phyloP scores from a whole-genome alignment of 2,888 invertebrate genomes.

The Drosophila yooni region DNA sequence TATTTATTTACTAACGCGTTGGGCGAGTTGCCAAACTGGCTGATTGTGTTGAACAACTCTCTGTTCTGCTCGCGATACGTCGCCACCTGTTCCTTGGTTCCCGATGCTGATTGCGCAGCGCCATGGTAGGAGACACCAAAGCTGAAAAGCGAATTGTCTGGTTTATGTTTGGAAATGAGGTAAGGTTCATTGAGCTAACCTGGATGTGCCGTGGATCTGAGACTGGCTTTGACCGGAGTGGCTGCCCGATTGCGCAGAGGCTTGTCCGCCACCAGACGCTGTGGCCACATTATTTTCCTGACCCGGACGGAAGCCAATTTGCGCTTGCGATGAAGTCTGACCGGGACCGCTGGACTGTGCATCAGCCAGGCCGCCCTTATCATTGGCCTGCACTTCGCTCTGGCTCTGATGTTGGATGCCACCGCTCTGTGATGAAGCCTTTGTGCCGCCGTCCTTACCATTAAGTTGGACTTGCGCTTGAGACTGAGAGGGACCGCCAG shows the following conservation, averaged over 20 bases:
- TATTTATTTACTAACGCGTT: conserved; percentile 73
- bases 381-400: conserved; percentile 89
- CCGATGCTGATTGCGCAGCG: conserved; percentile 93
- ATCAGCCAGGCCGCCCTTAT: conserved; percentile 93
- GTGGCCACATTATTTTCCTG: conserved; percentile 86
- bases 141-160: conserved; percentile 80
- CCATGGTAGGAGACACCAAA: conserved; percentile 92
- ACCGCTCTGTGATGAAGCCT: conserved; percentile 91
- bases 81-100: conserved; percentile 87
- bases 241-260: conserved; percentile 91
- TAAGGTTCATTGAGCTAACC: conserved; percentile 61
- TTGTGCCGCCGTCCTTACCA: conserved; percentile 90
- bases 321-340: conserved; percentile 94
- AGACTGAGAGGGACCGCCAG: conserved; percentile 90
- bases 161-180: not conserved
- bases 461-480: conserved; percentile 92
- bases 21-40: conserved; percentile 82
- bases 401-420: conserved; percentile 90
- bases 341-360: conserved; percentile 94
- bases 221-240: conserved; percentile 92
- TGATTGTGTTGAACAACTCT: conserved; percentile 89
- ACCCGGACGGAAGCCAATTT: conserved; percentile 93
- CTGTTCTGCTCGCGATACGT: conserved; percentile 89
- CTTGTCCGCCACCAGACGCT: conserved; percentile 91
- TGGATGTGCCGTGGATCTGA: conserved; percentile 92